Evolutionary conservation across 1,140 invertebrate genomes (phyloP), one percentile per base, ranked within the genome.

Genomic region (Amyelois transitella): DNA sequence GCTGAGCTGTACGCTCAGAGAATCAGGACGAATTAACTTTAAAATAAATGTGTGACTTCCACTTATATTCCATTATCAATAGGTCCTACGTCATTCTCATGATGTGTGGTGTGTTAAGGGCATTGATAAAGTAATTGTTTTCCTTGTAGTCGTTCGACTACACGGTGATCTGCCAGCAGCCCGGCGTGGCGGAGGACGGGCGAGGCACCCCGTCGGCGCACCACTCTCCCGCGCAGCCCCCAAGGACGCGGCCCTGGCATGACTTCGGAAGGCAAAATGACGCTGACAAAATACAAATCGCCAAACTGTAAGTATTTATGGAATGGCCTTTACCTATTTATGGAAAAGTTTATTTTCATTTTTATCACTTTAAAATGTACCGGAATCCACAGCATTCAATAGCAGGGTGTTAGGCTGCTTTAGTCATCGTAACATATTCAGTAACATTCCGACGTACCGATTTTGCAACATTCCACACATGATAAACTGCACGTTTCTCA

Each of bases 251-350:
- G 63, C 95, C 95, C 53, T 96, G 95, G 95, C 95, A 96, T 85
- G 95, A 97, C 86, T 97, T 97, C 83, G 95, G 96, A 18, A 90
- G 96, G 61, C 96, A 97, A 77, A 96, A 96, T 75, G 96, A 98
- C 84, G 94, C 95, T 51, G 96, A 97, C 86, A 98, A 98, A 91
- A 96, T 98, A 69, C 96, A 98, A 90, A 98, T 98, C 91, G 95
- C 96, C 85, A 99, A 98, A 95, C 91, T 98, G 97, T 98, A 91
- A 96, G 96, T 95, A 78, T 43, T 17, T 43, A 10, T 28, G 25
- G 7, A n/a, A n/a, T n/a, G n/a, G n/a, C n/a, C n/a, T n/a, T n/a
- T n/a, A n/a, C n/a, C n/a, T n/a, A n/a, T n/a, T n/a, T n/a, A n/a
- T n/a, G n/a, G n/a, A n/a, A n/a, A n/a, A n/a, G n/a, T n/a, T n/a